These are phyloP conservation scores for Macrosoma leucophasiata DNA, from an alignment of 2,888 invertebrate genomes.

Conservation along the genomic window DNA sequence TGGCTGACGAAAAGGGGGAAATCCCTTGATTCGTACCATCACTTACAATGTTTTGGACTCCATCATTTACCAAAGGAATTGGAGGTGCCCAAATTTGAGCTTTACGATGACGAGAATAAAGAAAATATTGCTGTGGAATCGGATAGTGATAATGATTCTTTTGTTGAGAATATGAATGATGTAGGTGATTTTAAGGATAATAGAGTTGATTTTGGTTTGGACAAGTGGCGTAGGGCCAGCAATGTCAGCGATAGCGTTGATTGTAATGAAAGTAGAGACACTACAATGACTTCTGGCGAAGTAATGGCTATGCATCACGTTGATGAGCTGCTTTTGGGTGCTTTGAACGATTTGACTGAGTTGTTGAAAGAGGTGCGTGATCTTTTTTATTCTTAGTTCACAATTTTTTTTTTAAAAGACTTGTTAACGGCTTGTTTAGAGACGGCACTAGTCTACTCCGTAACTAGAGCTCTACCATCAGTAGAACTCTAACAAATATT, in stretches of 20 bases:
- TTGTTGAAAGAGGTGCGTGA: constrained; percentile 65
- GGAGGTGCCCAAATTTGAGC: constrained; percentile 26
- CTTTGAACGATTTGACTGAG: constrained; percentile 68
- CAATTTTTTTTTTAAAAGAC: no score
- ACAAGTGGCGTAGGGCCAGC: constrained; percentile 52
- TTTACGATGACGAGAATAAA: constrained; percentile 64
- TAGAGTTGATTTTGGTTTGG: constrained; percentile 23
- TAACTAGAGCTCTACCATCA: no score
- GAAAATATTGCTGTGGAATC: constrained; percentile 64
- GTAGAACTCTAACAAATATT: no score
- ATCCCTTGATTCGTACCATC: constrained; percentile 61
- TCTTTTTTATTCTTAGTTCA: no score
- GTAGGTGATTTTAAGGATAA: constrained; percentile 24
- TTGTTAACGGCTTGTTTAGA: no score
- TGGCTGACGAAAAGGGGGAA: constrained; percentile 74
- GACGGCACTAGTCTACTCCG: no score
- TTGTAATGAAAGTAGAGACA: constrained; percentile 44
- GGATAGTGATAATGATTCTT: constrained; percentile 59
- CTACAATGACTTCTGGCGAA: constrained; percentile 38
- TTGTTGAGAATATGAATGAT: constrained; percentile 47
- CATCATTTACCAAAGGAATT: constrained; percentile 38
- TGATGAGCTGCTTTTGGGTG: constrained; percentile 54
- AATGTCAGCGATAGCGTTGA: constrained; percentile 41
- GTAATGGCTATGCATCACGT: constrained; percentile 30
- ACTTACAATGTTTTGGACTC: constrained; percentile 72